Evolutionary conservation across 2,797 vertebrate species (phyloP).

Genomic region (Acrocephalus scirpaceus): DNA sequence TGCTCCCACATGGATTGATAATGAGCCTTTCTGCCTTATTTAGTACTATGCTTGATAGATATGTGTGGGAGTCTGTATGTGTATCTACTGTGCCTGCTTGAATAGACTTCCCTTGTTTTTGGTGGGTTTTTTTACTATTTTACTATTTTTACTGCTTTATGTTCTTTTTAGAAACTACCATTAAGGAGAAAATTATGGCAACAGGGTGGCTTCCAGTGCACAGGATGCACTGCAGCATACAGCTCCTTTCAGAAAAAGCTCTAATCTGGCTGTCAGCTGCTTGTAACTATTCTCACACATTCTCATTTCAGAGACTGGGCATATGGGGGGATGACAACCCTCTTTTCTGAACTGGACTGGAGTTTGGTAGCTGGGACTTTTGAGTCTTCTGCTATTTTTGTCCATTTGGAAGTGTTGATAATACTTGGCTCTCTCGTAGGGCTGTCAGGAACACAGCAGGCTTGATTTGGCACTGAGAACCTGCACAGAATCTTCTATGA

Average conservation of each 20-base stretch:
- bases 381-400: not conserved
- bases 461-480: not conserved
- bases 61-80: not conserved
- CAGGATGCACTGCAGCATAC: not conserved
- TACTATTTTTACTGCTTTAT: not conserved
- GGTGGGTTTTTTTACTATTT: not conserved
- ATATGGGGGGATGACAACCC: not conserved
- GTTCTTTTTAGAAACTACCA: not conserved
- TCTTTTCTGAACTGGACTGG: not conserved
- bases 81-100: not conserved
- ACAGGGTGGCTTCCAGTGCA: not conserved
- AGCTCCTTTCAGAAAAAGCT: not conserved
- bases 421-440: not conserved
- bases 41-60: not conserved
- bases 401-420: not conserved
- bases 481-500: not conserved
- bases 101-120: not conserved
- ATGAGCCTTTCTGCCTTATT: constrained; percentile 12
- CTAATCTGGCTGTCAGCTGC: not conserved
- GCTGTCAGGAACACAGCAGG: not conserved
- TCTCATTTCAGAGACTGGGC: not conserved
- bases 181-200: not conserved
- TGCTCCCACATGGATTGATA: not conserved
- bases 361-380: not conserved
- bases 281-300: not conserved